Conservation (phyloP, 2,888 invertebrate genomes). For the Yponomeuta sedellus region DNA sequence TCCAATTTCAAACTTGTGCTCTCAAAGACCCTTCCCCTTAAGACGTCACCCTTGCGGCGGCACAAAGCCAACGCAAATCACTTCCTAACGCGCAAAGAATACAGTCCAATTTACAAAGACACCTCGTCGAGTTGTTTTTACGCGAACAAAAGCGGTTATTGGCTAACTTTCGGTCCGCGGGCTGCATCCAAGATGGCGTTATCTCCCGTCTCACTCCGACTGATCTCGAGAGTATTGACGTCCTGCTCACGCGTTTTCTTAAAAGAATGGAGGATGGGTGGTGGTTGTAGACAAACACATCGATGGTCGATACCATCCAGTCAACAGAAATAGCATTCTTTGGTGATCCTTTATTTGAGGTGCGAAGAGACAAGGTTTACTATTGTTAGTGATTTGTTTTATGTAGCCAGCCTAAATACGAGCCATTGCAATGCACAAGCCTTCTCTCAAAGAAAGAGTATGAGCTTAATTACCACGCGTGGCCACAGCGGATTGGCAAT, state of each 20-base stretch:
- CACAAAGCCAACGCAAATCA: conserved; percentile 15
- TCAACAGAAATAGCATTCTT: neutral
- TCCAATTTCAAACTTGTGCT: conserved; percentile 4
- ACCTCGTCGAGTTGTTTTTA: conserved; percentile 40
- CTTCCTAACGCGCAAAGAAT: conserved; percentile 24
- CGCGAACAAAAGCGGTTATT: conserved; percentile 49
- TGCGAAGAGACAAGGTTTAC: neutral
- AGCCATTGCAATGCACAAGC: no score
- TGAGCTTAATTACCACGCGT: no score
- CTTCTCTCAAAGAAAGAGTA: no score
- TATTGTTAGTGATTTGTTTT: no score
- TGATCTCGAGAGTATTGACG: conserved; percentile 28
- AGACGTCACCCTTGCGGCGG: neutral
- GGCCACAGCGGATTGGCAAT: no score
- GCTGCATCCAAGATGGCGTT: conserved; percentile 74
- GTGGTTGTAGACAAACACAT: conserved; percentile 28
- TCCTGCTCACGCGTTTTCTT: conserved; percentile 54
- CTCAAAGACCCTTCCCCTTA: conserved; percentile 6
- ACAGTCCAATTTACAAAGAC: conserved; percentile 44
- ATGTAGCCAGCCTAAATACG: no score
- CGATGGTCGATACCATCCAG: neutral
- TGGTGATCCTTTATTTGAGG: neutral
- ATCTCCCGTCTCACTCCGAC: conserved; percentile 43
- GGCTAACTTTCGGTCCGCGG: conserved; percentile 71
- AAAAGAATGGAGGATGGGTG: conserved; percentile 61